Evolutionary conservation across 1,140 invertebrate species (phyloP).

Genomic region (Neodiprion lecontei): DNA sequence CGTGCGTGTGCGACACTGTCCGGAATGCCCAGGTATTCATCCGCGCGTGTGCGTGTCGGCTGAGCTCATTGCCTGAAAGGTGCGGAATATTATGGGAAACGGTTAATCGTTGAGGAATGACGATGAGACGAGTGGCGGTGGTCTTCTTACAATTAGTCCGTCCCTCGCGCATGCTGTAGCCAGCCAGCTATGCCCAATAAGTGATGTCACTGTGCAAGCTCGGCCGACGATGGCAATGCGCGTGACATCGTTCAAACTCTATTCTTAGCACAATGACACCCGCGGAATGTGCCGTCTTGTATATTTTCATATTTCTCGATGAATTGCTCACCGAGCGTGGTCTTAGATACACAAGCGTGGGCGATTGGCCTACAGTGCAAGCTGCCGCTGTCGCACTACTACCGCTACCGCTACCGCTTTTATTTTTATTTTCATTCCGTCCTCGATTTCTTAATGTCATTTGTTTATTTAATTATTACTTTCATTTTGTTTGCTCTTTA

Average conservation of each 20-base stretch:
- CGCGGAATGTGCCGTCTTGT: neutral
- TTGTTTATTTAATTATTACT: neutral
- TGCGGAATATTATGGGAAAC: neutral
- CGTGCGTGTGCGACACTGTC: no score
- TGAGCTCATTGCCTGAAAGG: no score
- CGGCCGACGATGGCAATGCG: neutral
- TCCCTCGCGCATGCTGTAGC: no score
- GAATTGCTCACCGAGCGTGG: neutral
- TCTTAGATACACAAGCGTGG: neutral
- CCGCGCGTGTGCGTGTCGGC: no score
- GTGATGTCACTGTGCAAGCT: slow-evolving; percentile 1
- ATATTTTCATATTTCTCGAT: slow-evolving; percentile 1
- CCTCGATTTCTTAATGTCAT: no score
- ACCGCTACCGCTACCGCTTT: neutral
- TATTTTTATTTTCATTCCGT: neutral
- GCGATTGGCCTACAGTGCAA: neutral
- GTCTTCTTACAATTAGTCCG: no score
- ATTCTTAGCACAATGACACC: slow-evolving; percentile 2
- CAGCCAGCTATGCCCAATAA: neutral
- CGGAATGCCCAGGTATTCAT: no score
- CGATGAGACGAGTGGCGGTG: neutral
- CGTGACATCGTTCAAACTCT: neutral
- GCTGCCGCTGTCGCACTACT: neutral
- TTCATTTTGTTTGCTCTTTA: neutral
- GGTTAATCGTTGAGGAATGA: neutral